Evolutionary conservation across 2,888 invertebrate genomes (phyloP), one percentile per base, ranked within the genome.

Genomic region (Lagria hirta): DNA sequence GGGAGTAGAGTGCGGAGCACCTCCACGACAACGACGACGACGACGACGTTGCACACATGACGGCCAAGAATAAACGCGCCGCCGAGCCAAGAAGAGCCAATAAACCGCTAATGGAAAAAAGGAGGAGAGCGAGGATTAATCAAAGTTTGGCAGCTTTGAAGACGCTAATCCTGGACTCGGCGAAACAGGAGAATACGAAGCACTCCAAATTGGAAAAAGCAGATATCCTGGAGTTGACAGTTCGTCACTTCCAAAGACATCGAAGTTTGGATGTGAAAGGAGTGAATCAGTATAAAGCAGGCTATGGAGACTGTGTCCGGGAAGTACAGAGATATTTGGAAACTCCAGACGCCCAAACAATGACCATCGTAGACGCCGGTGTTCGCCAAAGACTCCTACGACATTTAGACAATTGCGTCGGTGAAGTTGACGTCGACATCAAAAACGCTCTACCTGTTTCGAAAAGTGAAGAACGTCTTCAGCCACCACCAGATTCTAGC

Each of bases 181-280:
- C 83, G 23, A 80, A 81, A 66, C 75, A 73, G 59, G 81, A 75
- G 74, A 80, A 79, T 66, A 83, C 83, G 33, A 84, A 84, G 62
- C 88, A 88, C 66, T 84, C 86, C 48, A 90, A 89, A 71, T 74
- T 89, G 68, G 89, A 90, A 71, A 90, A 90, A 68, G 86, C 87
- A 2, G 90, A 90, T 70, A 89, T 90, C 57, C 71, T 90, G 49
- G 90, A 90, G 70, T 76, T 89, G 67, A 88, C 89, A 1, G 89
- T 90, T 32, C 76, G 87, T 43, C 88, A 89, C 69, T 80, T 91
- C 53, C 88, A 88, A 67, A 71, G 83, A 54, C 85, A 86, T 64
- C 78, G 85, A 51, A 82, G 82, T 52, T 70, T 84, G 18, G 81
- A 83, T 52, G 79, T 78, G 53, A 78, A 79, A 41, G 74, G 76